phyloP scores from a whole-genome alignment of 2,888 invertebrate species.

The Hesperia comma region DNA sequence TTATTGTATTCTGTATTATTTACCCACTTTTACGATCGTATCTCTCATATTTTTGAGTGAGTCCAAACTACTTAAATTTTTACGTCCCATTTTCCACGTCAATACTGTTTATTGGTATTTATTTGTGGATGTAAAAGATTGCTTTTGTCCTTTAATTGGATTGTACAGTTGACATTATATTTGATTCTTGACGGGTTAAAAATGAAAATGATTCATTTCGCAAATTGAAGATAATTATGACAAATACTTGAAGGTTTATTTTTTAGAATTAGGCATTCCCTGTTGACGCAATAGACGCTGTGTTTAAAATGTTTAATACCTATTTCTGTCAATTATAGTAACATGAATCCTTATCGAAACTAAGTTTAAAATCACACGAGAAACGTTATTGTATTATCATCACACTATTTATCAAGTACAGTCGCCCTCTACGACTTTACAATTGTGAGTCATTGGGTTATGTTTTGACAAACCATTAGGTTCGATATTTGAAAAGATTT shows the following conservation, averaged over 20 bases:
- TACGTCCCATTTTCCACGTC: slow-evolving; percentile 74
- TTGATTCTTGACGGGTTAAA: no score
- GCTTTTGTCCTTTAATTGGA: slow-evolving; percentile 68
- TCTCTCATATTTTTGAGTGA: slow-evolving; percentile 79
- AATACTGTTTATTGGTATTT: slow-evolving; percentile 71
- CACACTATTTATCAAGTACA: slow-evolving; percentile 71
- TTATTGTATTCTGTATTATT: slow-evolving; percentile 84
- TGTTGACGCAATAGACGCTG: no score
- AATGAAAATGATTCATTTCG: no score
- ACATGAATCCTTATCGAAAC: slow-evolving; percentile 3
- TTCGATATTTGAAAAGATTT: slow-evolving; percentile 55
- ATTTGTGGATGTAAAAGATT: slow-evolving; percentile 66
- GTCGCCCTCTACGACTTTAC: slow-evolving; percentile 52
- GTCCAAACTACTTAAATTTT: slow-evolving; percentile 81
- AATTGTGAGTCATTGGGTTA: slow-evolving; percentile 66
- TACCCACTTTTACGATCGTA: slow-evolving; percentile 78
- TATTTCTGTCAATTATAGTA: no score
- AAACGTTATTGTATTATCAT: slow-evolving; percentile 58
- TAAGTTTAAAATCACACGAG: slow-evolving; percentile 51
- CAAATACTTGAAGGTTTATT: no score
- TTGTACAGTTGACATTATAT: slow-evolving; percentile 45
- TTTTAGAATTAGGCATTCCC: no score
- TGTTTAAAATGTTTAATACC: no score
- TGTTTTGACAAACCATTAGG: slow-evolving; percentile 81
- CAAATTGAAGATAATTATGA: no score